A percentile compares a stretch with the other conserved stretches of the same genome.
These are phyloP conservation scores for Apogon hyalosoma DNA, from an alignment of 2,797 vertebrate genomes.

Conservation along the genomic window DNA sequence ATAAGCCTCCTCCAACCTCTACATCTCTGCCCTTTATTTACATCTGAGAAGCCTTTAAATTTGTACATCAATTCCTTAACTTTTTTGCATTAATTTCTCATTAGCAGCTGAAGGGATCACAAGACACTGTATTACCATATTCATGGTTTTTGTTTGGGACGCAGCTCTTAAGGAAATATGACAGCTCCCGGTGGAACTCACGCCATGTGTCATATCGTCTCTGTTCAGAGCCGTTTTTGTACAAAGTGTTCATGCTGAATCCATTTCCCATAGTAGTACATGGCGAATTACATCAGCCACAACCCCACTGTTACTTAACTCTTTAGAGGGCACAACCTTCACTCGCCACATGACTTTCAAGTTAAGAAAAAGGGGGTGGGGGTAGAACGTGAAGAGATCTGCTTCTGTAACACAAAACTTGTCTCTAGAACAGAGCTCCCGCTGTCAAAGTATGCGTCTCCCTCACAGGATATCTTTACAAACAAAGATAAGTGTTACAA, in stretches of 20 bases:
- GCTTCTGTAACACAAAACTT: slow-evolving; percentile 16
- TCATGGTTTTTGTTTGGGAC: too few species aligned
- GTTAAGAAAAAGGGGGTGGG: neutral
- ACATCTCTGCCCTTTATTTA: too few species aligned
- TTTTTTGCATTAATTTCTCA: too few species aligned
- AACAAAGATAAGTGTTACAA: neutral
- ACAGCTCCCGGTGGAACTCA: slow-evolving; percentile 10
- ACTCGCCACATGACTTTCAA: slow-evolving; percentile 20
- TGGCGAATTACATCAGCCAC: slow-evolving; percentile 22
- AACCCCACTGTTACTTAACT: slow-evolving; percentile 20
- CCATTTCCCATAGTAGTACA: neutral
- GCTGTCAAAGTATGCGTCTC: neutral
- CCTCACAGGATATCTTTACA: slow-evolving; percentile 10
- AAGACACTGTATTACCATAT: too few species aligned
- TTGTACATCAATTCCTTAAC: too few species aligned
- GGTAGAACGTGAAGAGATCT: neutral
- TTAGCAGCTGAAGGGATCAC: too few species aligned
- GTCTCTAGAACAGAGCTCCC: neutral
- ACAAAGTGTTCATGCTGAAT: slow-evolving; percentile 10
- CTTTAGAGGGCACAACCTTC: slow-evolving; percentile 22
- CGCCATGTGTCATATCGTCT: neutral
- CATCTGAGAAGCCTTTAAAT: too few species aligned
- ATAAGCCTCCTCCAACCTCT: too few species aligned
- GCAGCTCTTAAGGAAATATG: neutral
- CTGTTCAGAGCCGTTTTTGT: slow-evolving; percentile 21